Base-by-base conservation (phyloP, 2,888 invertebrate species). In the Xestia sexstrigata region DNA sequence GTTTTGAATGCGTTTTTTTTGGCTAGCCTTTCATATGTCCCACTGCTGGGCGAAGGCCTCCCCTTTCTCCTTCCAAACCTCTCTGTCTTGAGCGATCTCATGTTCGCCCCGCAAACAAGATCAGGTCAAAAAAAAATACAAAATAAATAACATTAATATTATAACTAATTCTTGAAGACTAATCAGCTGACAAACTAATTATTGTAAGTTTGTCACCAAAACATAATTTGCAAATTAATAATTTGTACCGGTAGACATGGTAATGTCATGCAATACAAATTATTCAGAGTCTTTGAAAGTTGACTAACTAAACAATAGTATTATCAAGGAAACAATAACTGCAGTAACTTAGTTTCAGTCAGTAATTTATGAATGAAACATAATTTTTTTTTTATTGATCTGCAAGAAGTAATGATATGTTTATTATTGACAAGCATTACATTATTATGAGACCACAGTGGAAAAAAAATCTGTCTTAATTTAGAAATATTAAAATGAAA, bases 401-500 rank as follows among this genome's bases (percentile, higher is more conserved):
- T n/a, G n/a, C 6, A 74, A 9, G 15, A 20, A 52, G n/a, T 35
- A 35, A 71, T 49, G 2, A 62, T 42, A 47, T n/a, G 17, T 63
- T 74, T 45, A 35, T 23, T 52, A 62, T 52, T 35, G 35, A 35
- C 6, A 77, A 72, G 52, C 35, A 35, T 20, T 42, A 79, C 26
- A 47, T 52, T 20, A 20, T 47, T 5, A 47, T 58, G 17, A 58
- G 45, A 69, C 17, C 5, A 20, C 15, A 77, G 13, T 52, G 11
- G 42, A 42, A 47, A 26, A 60, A 65, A 30, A 11, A 55, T 13
- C 9, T 52, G 17, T 7, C 20, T 0, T 62, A 49, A 20, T 17
- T 63, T 23, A 39, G 7, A 45, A 67, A 26, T 62, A 45, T 47
- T 81, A 62, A 47, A 76, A 58, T 66, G 17, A 45, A 30, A 66